Evolutionary conservation across 2,888 invertebrate species (phyloP), one percentile per base, ranked within the genome.

Genomic region (Vanessa cardui): DNA sequence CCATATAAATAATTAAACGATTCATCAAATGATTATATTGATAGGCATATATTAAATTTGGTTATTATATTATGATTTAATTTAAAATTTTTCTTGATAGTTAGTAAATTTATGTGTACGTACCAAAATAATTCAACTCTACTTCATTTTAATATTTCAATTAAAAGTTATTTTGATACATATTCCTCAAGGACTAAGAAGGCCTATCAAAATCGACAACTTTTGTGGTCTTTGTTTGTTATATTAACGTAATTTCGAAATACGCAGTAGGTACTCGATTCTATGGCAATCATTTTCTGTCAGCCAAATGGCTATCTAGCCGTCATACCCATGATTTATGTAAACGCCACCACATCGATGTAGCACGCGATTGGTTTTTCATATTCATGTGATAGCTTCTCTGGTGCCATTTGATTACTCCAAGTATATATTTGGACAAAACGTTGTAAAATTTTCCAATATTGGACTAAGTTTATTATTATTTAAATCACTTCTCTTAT

Each of bases 281-380:
- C 31, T 52, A 18, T 20, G 15, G 59, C 16, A 50, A n/a, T 50
- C 31, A 49, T 58, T 64, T 64, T 59, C 64, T 33, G 64, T 60
- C 52, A 60, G 60, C 46, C 60, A 52, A 60, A 65, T 54, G 39
- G 21, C 61, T 50, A 52, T 69, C 66, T 58, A 52, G 58, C 65
- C 62, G 66, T 66, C 69, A 65, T 52, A 58, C 26, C 49, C 46
- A 66, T 69, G 69, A 69, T 69, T 69, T 69, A 69, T 66, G 62
- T 66, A 66, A 69, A 69, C 59, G 46, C 39, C 39, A 45, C 49
- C 65, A 60, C 52, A 56, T 68, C 58, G 59, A 66, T 66, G 56
- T 59, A 46, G 60, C 63, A 68, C 64, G 56, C 61, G 63, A 64
- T 68, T 72, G 70, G 39, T 59, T 70, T 68, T 65, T 68, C 62